These are phyloP conservation scores for Napeogenes inachia DNA, from an alignment of 2,888 invertebrate species.

Conservation along the genomic window DNA sequence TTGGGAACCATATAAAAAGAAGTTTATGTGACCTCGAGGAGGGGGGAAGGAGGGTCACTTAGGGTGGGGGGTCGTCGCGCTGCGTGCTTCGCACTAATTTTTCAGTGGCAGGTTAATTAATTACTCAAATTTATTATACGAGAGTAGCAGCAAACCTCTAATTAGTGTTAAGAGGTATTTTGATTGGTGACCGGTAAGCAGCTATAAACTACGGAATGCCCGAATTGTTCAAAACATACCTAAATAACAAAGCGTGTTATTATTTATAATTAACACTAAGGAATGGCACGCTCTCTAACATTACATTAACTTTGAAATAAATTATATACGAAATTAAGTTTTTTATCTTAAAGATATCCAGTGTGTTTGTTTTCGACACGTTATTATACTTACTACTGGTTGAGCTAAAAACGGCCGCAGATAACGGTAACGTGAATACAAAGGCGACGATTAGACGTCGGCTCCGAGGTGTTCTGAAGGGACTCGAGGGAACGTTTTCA, in stretches of 20 bases:
- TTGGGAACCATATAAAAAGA: neutral
- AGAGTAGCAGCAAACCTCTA: conserved; percentile 27
- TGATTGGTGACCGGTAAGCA: conserved; percentile 28
- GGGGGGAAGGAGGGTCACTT: neutral
- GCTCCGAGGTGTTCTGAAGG: conserved; percentile 11
- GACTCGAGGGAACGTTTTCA: conserved; percentile 22
- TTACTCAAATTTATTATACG: conserved; percentile 30
- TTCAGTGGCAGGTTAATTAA: conserved; percentile 29
- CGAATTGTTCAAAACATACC: conserved; percentile 19
- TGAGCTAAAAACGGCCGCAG: neutral
- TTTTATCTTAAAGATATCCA: conserved; percentile 15
- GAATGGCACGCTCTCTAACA: conserved; percentile 18
- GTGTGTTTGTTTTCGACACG: conserved; percentile 19
- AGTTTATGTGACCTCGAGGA: neutral
- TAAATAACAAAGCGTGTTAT: conserved; percentile 16
- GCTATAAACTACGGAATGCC: conserved; percentile 22
- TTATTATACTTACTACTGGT: conserved; percentile 8
- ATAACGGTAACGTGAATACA: conserved; percentile 8
- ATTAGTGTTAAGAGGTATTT: conserved; percentile 30
- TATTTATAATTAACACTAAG: conserved; percentile 20
- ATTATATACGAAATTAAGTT: neutral
- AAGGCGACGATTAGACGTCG: conserved; percentile 7
- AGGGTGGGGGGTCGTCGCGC: conserved; percentile 9
- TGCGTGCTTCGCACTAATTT: conserved; percentile 28
- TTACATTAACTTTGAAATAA: conserved; percentile 4